Conservation (phyloP, 2,888 invertebrate species). For the Portevinia maculata region DNA sequence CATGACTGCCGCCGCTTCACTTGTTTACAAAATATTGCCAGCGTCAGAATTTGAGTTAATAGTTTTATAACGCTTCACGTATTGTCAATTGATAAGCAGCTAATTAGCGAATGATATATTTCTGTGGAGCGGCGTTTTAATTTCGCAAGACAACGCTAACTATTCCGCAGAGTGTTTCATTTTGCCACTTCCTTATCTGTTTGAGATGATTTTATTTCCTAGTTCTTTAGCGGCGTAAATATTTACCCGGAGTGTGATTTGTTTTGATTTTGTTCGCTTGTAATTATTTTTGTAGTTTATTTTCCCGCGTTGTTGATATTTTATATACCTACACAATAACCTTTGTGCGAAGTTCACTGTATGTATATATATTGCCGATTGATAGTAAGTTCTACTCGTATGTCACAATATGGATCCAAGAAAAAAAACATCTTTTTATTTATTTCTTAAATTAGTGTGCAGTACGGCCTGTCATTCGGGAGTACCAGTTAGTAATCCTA, state of each 20-base stretch:
- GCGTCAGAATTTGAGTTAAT: constrained; percentile 25
- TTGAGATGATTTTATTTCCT: neutral
- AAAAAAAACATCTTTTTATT: too few relatives aligned
- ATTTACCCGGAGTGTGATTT: neutral
- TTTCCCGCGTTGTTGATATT: neutral
- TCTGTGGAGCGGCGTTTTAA: neutral
- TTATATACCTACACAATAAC: too few relatives aligned
- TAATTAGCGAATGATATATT: neutral
- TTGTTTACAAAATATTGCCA: constrained; percentile 48
- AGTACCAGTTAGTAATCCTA: too few relatives aligned
- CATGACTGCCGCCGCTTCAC: constrained; percentile 37
- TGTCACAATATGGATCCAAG: too few relatives aligned
- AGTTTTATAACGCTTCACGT: constrained; percentile 28
- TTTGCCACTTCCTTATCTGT: neutral
- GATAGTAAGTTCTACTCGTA: too few relatives aligned
- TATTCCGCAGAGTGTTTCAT: neutral
- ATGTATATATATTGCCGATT: too few relatives aligned
- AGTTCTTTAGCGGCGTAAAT: neutral
- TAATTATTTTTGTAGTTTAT: neutral
- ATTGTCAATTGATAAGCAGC: constrained; percentile 22
- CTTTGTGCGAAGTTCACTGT: too few relatives aligned
- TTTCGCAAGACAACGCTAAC: neutral
- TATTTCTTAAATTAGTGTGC: too few relatives aligned
- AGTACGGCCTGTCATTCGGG: too few relatives aligned
- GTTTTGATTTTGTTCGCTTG: neutral